Percentiles rank a stretch among this genome's conserved stretches.
Evolutionary conservation across 2,113 vertebrate genomes (phyloP).

Genomic region (Copsychus sechellarum): DNA sequence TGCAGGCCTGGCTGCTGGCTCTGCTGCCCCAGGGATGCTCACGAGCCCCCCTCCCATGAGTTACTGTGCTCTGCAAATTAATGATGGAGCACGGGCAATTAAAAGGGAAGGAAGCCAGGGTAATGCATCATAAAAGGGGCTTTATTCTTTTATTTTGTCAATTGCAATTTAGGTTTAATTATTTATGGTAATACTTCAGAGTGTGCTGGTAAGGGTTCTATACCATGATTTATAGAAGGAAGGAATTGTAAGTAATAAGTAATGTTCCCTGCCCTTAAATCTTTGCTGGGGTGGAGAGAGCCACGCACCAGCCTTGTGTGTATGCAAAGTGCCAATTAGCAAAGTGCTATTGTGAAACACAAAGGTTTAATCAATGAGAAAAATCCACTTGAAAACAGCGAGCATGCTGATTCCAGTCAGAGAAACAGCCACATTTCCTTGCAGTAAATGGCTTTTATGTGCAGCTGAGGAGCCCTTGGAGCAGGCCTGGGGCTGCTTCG

Average conservation of each 20-base stretch:
- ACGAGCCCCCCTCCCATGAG: background rate
- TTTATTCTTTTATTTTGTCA: slow-evolving; percentile 55
- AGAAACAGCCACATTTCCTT: background rate
- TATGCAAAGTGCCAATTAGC: slow-evolving; percentile 58
- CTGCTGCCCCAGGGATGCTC: background rate
- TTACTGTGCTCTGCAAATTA: slow-evolving; percentile 11
- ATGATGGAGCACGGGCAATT: slow-evolving; percentile 7
- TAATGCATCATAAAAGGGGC: slow-evolving; percentile 43
- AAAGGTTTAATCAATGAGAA: slow-evolving; percentile 60
- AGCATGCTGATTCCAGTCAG: background rate
- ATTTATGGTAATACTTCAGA: slow-evolving; percentile 57
- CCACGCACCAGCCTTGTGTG: background rate
- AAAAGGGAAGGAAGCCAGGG: slow-evolving; percentile 21
- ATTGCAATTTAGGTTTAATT: slow-evolving; percentile 58
- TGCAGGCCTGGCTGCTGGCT: background rate
- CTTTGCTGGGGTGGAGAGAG: slow-evolving; percentile 35
- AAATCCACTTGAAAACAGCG: slow-evolving; percentile 43
- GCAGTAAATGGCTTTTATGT: background rate
- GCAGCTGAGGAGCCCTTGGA: background rate
- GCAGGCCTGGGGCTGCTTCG: accelerated
- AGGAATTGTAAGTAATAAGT: slow-evolving; percentile 40
- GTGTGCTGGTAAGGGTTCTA: background rate
- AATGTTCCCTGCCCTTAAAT: slow-evolving; percentile 42
- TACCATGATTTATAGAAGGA: slow-evolving; percentile 37
- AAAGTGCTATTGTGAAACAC: slow-evolving; percentile 22